phyloP scores from a whole-genome alignment of 2,113 vertebrate genomes.

The Channa argus region DNA sequence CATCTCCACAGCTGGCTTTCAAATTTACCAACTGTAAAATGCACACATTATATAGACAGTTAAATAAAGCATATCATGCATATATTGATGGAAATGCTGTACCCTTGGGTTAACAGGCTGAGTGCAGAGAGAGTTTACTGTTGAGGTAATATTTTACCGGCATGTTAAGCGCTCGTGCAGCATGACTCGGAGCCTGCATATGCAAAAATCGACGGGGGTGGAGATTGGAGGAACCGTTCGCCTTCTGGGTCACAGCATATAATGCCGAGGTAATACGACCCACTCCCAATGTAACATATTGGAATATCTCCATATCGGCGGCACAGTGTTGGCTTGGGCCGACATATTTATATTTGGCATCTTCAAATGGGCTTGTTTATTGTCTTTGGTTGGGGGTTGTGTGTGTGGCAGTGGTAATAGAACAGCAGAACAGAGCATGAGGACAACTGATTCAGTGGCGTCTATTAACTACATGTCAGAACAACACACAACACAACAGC shows the following conservation, averaged over 20 bases:
- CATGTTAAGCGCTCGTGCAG: conserved; percentile 47
- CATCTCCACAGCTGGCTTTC: conserved; percentile 11
- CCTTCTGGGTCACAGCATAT: conserved; percentile 58
- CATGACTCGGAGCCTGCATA: conserved; percentile 51
- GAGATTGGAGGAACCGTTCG: conserved; percentile 39
- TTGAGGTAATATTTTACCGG: conserved; percentile 44
- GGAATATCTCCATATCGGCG: conserved; percentile 65
- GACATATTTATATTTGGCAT: conserved; percentile 1
- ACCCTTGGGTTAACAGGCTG: conserved; percentile 14
- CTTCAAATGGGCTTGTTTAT: conserved; percentile 75
- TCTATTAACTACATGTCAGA: conserved; percentile 8
- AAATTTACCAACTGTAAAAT: conserved; percentile 9
- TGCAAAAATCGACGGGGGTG: conserved; percentile 46
- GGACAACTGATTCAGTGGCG: conserved; percentile 44
- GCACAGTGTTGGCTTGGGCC: conserved; percentile 8
- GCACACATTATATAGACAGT: conserved; percentile 1
- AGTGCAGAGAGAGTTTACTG: conserved; percentile 4
- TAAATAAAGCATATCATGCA: conserved; percentile 14
- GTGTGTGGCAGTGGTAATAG: conserved; percentile 59
- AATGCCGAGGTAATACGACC: conserved; percentile 60
- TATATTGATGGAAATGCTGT: neutral
- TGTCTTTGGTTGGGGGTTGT: conserved; percentile 65
- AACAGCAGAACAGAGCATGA: conserved; percentile 33
- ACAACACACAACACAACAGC: neutral
- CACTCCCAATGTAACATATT: conserved; percentile 66